A percentile compares a stretch with the other conserved stretches of the same genome.
These are phyloP conservation scores for Diglossa brunneiventris DNA, from an alignment of 2,113 vertebrate genomes.

Conservation along the genomic window DNA sequence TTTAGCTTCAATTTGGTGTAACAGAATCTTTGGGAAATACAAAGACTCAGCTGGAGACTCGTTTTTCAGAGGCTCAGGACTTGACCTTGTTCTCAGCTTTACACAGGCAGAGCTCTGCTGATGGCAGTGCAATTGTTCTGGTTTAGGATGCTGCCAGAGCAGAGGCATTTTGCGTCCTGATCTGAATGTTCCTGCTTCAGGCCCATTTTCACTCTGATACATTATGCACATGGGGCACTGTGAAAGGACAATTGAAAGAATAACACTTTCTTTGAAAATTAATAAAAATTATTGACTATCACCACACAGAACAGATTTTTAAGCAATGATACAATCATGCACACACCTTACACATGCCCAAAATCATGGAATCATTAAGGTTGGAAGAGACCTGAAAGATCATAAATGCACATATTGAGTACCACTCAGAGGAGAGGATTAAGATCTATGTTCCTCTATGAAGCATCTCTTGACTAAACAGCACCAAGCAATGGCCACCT, in stretches of 20 bases:
- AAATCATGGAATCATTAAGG: not conserved
- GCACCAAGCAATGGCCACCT: not conserved
- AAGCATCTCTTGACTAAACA: not conserved
- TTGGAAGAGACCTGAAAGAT: not conserved
- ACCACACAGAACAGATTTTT: not conserved
- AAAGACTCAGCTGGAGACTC: constrained; percentile 54
- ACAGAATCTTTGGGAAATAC: constrained; percentile 29
- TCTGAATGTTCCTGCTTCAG: not conserved
- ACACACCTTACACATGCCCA: not conserved
- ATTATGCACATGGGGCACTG: not conserved
- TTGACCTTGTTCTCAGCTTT: constrained; percentile 43
- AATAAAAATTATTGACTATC: not conserved
- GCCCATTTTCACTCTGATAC: not conserved
- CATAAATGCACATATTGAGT: not conserved
- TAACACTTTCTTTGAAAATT: not conserved
- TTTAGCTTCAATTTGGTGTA: constrained; percentile 33
- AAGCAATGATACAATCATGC: not conserved
- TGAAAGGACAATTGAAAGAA: not conserved
- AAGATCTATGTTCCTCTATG: not conserved
- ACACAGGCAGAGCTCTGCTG: not conserved
- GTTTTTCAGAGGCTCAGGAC: constrained; percentile 33
- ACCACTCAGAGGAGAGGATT: not conserved
- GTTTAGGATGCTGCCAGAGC: not conserved
- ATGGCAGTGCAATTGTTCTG: not conserved
- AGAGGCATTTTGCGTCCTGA: not conserved